Base-by-base conservation (phyloP, 2,113 vertebrate species). In the Thalassarche chlororhynchos region DNA sequence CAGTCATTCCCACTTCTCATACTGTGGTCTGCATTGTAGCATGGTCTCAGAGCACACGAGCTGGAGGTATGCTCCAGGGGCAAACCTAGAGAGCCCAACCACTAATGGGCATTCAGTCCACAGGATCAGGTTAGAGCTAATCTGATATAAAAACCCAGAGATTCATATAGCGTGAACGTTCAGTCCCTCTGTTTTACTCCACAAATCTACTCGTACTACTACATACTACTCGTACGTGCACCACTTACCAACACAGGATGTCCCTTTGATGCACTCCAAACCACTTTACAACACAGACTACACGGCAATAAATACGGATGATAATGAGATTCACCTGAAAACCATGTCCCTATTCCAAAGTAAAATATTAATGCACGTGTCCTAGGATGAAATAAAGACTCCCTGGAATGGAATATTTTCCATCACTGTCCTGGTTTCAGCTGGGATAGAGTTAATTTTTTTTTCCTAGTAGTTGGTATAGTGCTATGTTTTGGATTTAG, bases 21-120 rank as follows among this genome's bases (percentile, higher is more conserved):
- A 26, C 38, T 46, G 6, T 29, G 8, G 17, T 60, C 69, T 87
- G n/a, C 29, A 25, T 4, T 8, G 32, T 14, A 62, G 42, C 2
- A 0, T 23, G 19, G n/a, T 74, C 23, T 69, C 15, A 19, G 55
- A 74, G 34, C 26, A 78, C 12, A 6, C 0, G 2, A 83, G 24
- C 19, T 90, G 38, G 47, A 84, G 10, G 16, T 38, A 24, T 7
- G 36, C 32, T 65, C 19, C 38, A 77, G 10, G 12, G 26, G 12
- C 34, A 90, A 84, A 69, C 7, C 23, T 42, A 17, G 23, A 81
- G 5, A 74, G 29, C 40, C 23, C 18, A 74, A 19, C 14, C 55
- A 65, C 34, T 71, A 79, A 25, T 1, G 4, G 25, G 18, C 0
- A 1, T 28, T 75, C 66, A n/a, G 28, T 55, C 54, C 23, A 32